These are phyloP conservation scores for Tribolium castaneum DNA, from an alignment of 1,140 invertebrate genomes.

Conservation along the genomic window DNA sequence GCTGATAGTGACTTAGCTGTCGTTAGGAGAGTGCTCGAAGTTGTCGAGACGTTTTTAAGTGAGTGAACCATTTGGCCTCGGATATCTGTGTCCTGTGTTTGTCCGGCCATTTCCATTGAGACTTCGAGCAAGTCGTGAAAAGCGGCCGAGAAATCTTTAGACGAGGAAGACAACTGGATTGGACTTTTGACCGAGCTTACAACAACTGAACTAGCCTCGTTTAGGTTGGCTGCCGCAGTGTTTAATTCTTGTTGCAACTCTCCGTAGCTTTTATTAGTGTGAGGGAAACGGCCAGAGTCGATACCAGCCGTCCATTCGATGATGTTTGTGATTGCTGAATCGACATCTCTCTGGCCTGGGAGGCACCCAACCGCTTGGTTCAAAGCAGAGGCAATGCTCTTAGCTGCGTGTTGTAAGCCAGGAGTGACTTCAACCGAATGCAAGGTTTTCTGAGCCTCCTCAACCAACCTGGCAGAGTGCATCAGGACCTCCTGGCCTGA, in stretches of 20 bases:
- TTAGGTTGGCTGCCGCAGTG: constrained; percentile 83
- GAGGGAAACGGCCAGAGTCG: constrained; percentile 77
- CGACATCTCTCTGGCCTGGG: constrained; percentile 89
- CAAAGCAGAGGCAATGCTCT: constrained; percentile 68
- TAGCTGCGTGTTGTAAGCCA: constrained; percentile 70
- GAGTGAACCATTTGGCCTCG: constrained; percentile 85
- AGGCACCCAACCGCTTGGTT: constrained; percentile 81
- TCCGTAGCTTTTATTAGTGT: constrained; percentile 78
- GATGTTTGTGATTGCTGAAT: constrained; percentile 86
- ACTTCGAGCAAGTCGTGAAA: constrained; percentile 82
- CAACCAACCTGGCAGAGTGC: constrained; percentile 80
- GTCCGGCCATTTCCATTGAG: constrained; percentile 86
- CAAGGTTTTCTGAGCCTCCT: constrained; percentile 78
- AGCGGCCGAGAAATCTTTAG: constrained; percentile 81
- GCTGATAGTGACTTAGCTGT: constrained; percentile 90
- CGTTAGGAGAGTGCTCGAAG: constrained; percentile 87
- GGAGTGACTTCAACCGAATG: constrained; percentile 71
- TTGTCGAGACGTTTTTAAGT: constrained; percentile 87
- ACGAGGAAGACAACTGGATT: constrained; percentile 77
- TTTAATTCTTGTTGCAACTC: constrained; percentile 89
- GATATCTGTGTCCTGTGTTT: constrained; percentile 77
- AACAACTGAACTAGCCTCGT: constrained; percentile 83
- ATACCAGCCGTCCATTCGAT: constrained; percentile 80
- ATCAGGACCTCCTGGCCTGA: constrained; percentile 83
- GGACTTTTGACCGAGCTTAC: constrained; percentile 77